A percentile compares a stretch with the other conserved stretches of the same genome.
Conservation (phyloP, 1,140 invertebrate species). For the Brachionus plicatilis region DNA sequence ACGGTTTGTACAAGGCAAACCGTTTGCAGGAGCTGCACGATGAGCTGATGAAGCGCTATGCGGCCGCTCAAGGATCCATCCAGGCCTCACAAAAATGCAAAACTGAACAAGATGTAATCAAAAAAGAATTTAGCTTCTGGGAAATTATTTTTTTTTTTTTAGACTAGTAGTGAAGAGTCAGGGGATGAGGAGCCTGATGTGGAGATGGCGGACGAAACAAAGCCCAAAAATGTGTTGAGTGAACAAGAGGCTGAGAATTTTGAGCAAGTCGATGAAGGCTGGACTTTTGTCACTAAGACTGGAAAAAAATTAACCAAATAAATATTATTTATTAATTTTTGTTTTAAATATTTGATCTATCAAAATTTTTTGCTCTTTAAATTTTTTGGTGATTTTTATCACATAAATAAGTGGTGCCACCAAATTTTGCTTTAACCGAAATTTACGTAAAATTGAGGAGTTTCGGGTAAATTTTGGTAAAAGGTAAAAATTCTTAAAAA, state of each 20-base stretch:
- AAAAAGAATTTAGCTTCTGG: not conserved
- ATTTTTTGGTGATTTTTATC: too few relatives aligned
- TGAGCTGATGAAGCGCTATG: constrained; percentile 1
- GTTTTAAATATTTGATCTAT: not conserved
- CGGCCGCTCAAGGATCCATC: not conserved
- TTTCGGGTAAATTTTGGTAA: too few relatives aligned
- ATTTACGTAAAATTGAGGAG: too few relatives aligned
- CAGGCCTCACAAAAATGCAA: not conserved
- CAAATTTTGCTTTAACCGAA: too few relatives aligned
- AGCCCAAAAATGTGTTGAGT: not conserved
- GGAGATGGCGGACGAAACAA: not conserved
- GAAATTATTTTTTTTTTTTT: not conserved
- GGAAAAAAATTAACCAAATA: constrained; percentile 30
- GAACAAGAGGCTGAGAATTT: not conserved
- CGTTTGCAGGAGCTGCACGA: not conserved
- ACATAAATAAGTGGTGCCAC: too few relatives aligned
- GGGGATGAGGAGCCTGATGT: not conserved
- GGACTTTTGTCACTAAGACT: constrained; percentile 32
- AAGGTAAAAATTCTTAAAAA: too few relatives aligned
- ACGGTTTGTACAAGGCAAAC: not conserved
- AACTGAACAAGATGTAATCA: constrained; percentile 10
- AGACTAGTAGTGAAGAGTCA: not conserved
- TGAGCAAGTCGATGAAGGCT: constrained; percentile 12
- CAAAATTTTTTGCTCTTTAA: not conserved
- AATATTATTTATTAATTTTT: not conserved